Conservation (phyloP, 2,797 vertebrate species). For the Alfaro cultratus region DNA sequence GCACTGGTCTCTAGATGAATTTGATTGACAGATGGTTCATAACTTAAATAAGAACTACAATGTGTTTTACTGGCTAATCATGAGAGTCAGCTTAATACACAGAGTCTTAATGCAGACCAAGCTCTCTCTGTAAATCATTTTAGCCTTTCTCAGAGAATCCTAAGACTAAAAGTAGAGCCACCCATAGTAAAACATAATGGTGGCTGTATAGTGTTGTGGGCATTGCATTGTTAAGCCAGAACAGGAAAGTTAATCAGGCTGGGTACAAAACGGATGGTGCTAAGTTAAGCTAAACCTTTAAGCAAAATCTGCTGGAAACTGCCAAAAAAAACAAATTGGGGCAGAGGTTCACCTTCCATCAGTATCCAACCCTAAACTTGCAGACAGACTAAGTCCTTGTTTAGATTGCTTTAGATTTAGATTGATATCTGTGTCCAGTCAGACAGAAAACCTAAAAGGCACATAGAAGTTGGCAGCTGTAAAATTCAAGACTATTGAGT, state of each 20-base stretch:
- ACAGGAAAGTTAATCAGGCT: neutral
- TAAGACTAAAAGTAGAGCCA: neutral
- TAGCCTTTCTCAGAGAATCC: too few relatives aligned
- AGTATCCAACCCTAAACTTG: neutral
- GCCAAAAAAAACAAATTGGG: neutral
- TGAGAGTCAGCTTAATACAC: constrained; percentile 5
- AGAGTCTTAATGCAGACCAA: neutral
- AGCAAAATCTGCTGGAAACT: neutral
- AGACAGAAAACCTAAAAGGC: neutral
- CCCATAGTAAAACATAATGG: neutral
- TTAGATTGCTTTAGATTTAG: neutral
- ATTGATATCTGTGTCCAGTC: neutral
- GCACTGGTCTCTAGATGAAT: constrained; percentile 20
- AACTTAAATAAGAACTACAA: constrained; percentile 26
- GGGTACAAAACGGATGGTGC: neutral
- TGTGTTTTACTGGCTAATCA: neutral
- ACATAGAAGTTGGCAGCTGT: neutral
- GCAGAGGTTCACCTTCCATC: neutral
- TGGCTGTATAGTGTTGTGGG: neutral
- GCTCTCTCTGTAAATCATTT: neutral
- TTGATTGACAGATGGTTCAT: constrained; percentile 31
- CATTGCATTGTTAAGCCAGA: neutral
- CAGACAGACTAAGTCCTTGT: neutral
- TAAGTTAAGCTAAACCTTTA: neutral
- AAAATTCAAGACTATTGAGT: neutral